Evolutionary conservation across 2,888 invertebrate species (phyloP), one percentile per base, ranked within the genome.

Genomic region (Leucophenga montana): DNA sequence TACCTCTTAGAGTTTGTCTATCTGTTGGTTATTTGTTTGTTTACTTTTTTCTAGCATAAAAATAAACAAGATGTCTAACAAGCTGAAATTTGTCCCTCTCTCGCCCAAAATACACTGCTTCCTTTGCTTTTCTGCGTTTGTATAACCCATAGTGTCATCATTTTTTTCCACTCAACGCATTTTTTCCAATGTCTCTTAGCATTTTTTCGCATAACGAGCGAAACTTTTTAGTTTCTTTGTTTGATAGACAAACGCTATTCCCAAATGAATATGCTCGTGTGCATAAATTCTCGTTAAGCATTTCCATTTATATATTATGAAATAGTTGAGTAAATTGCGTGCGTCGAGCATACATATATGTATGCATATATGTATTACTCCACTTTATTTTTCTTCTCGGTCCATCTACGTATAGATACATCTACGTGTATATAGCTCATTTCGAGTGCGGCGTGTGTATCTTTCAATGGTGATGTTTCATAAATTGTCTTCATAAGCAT

Each of bases 231-330:
- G 39, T 18, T 50, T n/a, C n/a, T 50, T 18, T 50, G n/a, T n/a
- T 50, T 57, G 57, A 27, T 57, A 27, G 57, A 5, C 57, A 57
- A 57, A 57, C 27, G 18, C 44, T 61, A 61, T 81, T 76, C 82
- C 85, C 80, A 71, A 75, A 74, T 85, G 80, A 82, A 77, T 78
- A 76, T 78, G 85, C 77, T 78, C 75, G 72, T 77, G 76, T 75
- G 82, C 78, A 83, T 82, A 82, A 82, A 83, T 83, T 82, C 72
- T 69, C 61, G 73, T 66, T 71, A 68, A 75, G 66, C 74, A 73
- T 74, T 72, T 69, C 71, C 75, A 61, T 61, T 61, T 39, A 50
- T 65, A 18, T 62, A 62, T 39, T 16, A 62, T 61, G 33, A 39
- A 46, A 39, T 44, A 84, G 83, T 80, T 80, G 71, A 53, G 70